Evolutionary conservation across 2,888 invertebrate genomes (phyloP), one percentile per base, ranked within the genome.

Genomic region (Unio delphinus): DNA sequence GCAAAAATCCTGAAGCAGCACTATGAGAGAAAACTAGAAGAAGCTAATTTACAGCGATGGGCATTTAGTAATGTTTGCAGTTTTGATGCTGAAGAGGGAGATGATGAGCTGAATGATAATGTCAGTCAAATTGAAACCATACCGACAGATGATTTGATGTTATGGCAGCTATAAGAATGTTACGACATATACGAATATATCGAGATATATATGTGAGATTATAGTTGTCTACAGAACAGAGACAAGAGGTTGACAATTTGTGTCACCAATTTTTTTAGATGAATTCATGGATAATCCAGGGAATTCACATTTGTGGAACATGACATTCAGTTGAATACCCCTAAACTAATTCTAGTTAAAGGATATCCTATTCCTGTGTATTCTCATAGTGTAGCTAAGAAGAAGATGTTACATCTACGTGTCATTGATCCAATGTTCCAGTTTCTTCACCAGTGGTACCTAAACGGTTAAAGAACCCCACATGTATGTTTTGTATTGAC

Each of bases 1-100:
- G 71, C 64, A 26, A 78, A 78, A 23, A 65, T 75, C 23, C 30
- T 71, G 54, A 78, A 74, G 61, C 59, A 63, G 28, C 69, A 68
- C 18, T 59, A 45, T n/a, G 67, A 69, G 17, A 65, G 73, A 45
- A 20, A 67, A 55, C 11, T 3, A 62, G 45, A 62, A 15, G 17
- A 4, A 34, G 15, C 26, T 23, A 28, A 26, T 17, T 2, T 17
- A 26, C 28, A 30, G 62, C 57, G 23, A 57, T 30, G 30, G 4
- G 30, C 30, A 30, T 30, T 30, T 30, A 4, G 30, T 30, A 30
- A 30, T 30, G 30, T 30, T 30, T 30, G 30, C 30, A 30, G 4
- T 30, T 4, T 3, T 30, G 30, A 5, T 30, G 30, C 4, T 30
- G 30, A 30, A 4, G 30, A 4, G 4, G 30, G 30, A 30, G 30